phyloP scores from a whole-genome alignment of 2,888 invertebrate species.

The Eulithis testata region DNA sequence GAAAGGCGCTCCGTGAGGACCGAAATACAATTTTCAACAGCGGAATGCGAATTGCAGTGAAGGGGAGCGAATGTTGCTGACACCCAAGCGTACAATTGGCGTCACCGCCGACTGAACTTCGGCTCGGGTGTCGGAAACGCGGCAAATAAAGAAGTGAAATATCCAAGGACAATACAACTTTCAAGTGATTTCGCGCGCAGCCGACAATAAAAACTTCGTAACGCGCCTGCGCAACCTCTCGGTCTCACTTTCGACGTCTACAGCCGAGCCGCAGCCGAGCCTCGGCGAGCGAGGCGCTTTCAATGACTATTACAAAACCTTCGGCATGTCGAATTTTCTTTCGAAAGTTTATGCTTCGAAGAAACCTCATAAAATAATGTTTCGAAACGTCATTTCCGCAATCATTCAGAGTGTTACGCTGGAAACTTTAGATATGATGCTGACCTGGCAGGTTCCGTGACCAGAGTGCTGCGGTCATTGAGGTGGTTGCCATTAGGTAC shows the following conservation, averaged over 20 bases:
- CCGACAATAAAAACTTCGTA: conserved; percentile 84
- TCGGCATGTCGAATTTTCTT: conserved; percentile 78
- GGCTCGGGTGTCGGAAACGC: conserved; percentile 78
- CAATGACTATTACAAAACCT: conserved; percentile 78
- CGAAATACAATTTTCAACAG: conserved; percentile 15
- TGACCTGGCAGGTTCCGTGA: conserved; percentile 61
- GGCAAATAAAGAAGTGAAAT: conserved; percentile 82
- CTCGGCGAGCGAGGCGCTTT: conserved; percentile 72
- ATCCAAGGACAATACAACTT: conserved; percentile 84
- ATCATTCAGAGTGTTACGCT: conserved; percentile 37
- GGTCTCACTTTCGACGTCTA: conserved; percentile 81
- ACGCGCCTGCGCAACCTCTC: conserved; percentile 82
- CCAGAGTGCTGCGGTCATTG: conserved; percentile 61
- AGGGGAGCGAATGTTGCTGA: conserved; percentile 65
- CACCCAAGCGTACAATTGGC: conserved; percentile 64
- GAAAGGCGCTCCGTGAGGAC: conserved; percentile 32
- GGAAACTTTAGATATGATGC: conserved; percentile 34
- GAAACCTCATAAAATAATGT: conserved; percentile 53
- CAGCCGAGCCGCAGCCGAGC: conserved; percentile 51
- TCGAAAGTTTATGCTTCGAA: conserved; percentile 67
- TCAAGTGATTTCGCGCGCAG: conserved; percentile 84
- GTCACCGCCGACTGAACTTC: conserved; percentile 72
- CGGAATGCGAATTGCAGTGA: conserved; percentile 61
- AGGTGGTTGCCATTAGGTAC: conserved; percentile 68
- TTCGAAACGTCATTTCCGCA: conserved; percentile 46